A percentile compares a stretch with the other conserved stretches of the same genome.
These are phyloP conservation scores for Dryadula phaetusa DNA, from an alignment of 2,888 invertebrate species.

Conservation along the genomic window DNA sequence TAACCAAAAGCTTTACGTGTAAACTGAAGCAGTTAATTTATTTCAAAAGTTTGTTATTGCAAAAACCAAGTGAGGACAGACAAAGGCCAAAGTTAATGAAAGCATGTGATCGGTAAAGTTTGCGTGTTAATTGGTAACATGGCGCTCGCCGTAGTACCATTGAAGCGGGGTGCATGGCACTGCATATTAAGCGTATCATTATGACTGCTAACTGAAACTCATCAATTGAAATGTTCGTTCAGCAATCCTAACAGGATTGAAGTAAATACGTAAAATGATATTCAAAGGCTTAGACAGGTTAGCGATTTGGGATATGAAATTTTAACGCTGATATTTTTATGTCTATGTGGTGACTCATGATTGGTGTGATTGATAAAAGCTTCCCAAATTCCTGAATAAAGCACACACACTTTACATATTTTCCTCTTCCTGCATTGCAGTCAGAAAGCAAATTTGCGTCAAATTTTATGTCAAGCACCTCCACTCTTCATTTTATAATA, in stretches of 20 bases:
- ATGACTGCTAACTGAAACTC: slow-evolving; percentile 31
- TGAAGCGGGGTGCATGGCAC: slow-evolving; percentile 70
- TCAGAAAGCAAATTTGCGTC: too few species aligned
- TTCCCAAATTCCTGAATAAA: too few species aligned
- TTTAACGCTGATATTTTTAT: too few species aligned
- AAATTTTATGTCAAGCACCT: too few species aligned
- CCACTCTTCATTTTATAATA: too few species aligned
- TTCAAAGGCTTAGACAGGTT: neutral
- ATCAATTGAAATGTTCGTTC: slow-evolving; percentile 18
- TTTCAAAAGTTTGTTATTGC: neutral
- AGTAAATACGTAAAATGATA: neutral
- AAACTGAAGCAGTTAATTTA: neutral
- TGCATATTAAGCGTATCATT: slow-evolving; percentile 51
- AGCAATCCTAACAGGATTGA: neutral
- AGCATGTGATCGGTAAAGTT: slow-evolving; percentile 67
- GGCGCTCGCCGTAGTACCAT: slow-evolving; percentile 60
- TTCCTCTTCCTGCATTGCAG: too few species aligned
- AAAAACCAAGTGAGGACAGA: slow-evolving; percentile 21
- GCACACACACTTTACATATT: too few species aligned
- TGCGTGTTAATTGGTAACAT: slow-evolving; percentile 67
- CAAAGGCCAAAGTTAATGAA: slow-evolving; percentile 54
- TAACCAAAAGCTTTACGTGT: neutral
- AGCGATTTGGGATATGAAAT: neutral
- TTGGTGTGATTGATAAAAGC: too few species aligned
- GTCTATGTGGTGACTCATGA: too few species aligned